Evolutionary conservation across 2,113 vertebrate genomes (phyloP), one percentile per base, ranked within the genome.

Genomic region (Sinocyclocheilus anophthalmus): DNA sequence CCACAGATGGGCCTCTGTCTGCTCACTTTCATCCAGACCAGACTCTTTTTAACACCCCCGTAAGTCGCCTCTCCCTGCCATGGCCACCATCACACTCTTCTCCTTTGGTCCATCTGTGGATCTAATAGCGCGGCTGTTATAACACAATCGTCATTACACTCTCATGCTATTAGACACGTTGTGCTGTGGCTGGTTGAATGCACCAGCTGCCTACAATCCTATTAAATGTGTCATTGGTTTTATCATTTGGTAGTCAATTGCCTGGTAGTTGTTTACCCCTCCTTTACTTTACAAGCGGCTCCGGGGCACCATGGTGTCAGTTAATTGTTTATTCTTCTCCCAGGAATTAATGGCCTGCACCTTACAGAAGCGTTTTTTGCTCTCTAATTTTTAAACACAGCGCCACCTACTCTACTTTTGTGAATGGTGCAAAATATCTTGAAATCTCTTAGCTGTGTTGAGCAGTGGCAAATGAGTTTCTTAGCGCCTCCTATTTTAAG

Each of bases 161-260:
- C 39, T 77, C n/a, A 81, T 1, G 14, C 79, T 61, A 81, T 67
- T 67, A 50, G 61, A 67, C 78, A 81, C 22, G 14, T 81, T 81
- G 39, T 16, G 5, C 24, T 81, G 13, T 1, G 10, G 61, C 69
- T 48, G 65, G 65, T 88, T 88, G 42, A 85, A 85, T 57, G 73
- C 53, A 24, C 69, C 87, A 88, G 70, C 87, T 88, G 83, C 70
- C 67, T n/a, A n/a, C 70, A 67, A 63, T 76, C 83, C 83, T 30
- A 67, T 85, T 45, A 70, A 82, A 82, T 55, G 83, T 55, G 78
- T 81, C 78, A 13, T 76, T 88, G 37, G 42, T 57, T 88, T 77
- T 61, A 82, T 85, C 37, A 78, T 79, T 85, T 85, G 37, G 22
- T 80, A 69, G 76, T 85, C 84, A 57, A 85, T 70, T 76, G 76